Evolutionary conservation across 2,888 invertebrate genomes (phyloP), one percentile per base, ranked within the genome.

Genomic region (Hydrotaea cyrtoneurina): DNA sequence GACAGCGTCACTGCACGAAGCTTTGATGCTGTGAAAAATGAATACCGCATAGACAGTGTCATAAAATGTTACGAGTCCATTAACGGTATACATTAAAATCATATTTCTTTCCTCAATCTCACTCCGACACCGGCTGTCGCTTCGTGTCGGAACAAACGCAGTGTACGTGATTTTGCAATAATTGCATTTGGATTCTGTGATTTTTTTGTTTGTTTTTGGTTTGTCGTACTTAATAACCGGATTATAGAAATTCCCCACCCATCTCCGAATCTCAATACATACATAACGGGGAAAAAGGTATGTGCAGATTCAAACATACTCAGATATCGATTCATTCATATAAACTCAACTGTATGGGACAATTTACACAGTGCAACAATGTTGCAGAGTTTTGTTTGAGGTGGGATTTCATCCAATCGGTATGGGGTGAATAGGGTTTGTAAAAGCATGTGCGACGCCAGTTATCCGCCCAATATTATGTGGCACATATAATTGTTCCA

Each of bases 141-240:
- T 13, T 62, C 31, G 31, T 13, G 26, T 59, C 15, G 21, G 59
- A 15, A 66, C 31, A n/a, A 1, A 2, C 50, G 23, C 21, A 7
- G 31, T 55, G 57, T 80, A 84, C 80, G 84, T 84, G 84, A 80
- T 81, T 81, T 80, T 81, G 78, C 75, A 81, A 78, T 57, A 80
- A 84, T 84, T 84, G 80, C 78, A 80, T 78, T 84, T 64, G 13
- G 21, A 77, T 72, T 77, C 57, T 78, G n/a, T n/a, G n/a, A n/a
- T n/a, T n/a, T n/a, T n/a, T n/a, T n/a, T n/a, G n/a, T n/a, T n/a
- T n/a, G n/a, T n/a, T n/a, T n/a, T n/a, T n/a, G n/a, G n/a, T n/a
- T 31, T 31, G 59, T 62, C 75, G 77, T 31, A 73, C 53, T 77
- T 66, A 78, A 78, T 78, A 80, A 78, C 21, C 50, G 71, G 78